Percentiles rank a stretch among this genome's conserved stretches.
phyloP scores from a whole-genome alignment of 2,113 vertebrate genomes.

The Oceanodroma tethys region DNA sequence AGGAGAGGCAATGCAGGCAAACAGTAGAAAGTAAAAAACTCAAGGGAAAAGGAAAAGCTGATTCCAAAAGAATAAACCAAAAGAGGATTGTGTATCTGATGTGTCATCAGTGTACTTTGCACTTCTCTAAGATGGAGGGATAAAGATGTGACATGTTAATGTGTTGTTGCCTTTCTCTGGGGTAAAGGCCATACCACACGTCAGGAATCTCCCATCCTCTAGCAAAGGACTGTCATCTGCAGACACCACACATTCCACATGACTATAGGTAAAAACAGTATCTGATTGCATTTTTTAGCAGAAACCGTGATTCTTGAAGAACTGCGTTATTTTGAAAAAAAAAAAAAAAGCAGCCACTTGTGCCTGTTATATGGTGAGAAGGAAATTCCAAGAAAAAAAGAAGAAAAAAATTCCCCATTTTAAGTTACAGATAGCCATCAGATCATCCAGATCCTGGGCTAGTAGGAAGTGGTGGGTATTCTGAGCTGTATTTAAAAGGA shows the following conservation, averaged over 20 bases:
- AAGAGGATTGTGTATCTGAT: background rate
- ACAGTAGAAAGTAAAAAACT: constrained; percentile 27
- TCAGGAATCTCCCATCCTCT: background rate
- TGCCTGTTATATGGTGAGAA: background rate
- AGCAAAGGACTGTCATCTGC: background rate
- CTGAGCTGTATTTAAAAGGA: background rate
- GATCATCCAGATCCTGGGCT: background rate
- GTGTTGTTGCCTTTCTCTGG: background rate
- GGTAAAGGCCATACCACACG: background rate
- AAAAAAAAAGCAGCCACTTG: background rate
- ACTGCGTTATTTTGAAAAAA: background rate
- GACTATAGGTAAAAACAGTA: background rate
- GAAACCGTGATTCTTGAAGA: background rate
- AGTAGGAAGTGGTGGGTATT: background rate
- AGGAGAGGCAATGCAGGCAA: background rate
- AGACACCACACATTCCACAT: background rate
- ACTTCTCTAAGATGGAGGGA: background rate
- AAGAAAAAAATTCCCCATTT: background rate
- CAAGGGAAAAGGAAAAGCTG: constrained; percentile 6
- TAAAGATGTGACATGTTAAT: background rate
- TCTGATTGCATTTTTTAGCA: background rate
- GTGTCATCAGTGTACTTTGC: background rate
- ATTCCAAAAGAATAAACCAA: background rate
- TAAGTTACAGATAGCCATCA: background rate
- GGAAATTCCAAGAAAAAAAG: background rate